Evolutionary conservation across 2,797 vertebrate species (phyloP).

Genomic region (Scarus forsteni): DNA sequence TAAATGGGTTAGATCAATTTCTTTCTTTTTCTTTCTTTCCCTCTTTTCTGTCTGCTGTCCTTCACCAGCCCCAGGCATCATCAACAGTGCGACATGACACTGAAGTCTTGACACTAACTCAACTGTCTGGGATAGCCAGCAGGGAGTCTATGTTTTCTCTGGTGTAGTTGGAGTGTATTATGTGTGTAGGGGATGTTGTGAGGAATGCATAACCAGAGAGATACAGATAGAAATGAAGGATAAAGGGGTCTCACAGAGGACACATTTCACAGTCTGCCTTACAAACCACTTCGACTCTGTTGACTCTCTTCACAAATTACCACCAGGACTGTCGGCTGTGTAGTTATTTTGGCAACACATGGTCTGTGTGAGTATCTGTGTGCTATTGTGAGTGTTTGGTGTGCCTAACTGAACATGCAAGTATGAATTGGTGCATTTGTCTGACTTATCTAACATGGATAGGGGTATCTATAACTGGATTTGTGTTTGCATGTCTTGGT

Average conservation of each 20-base stretch:
- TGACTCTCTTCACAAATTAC: slow-evolving; percentile 69
- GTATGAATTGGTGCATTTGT: slow-evolving; percentile 43
- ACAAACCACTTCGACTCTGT: slow-evolving; percentile 56
- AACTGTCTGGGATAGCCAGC: slow-evolving; percentile 55
- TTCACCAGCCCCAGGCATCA: slow-evolving; percentile 43
- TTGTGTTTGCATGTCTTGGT: slow-evolving; percentile 31
- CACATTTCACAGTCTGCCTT: slow-evolving; percentile 65
- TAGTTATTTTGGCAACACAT: slow-evolving; percentile 49
- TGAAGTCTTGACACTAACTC: slow-evolving; percentile 60
- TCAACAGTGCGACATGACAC: slow-evolving; percentile 70
- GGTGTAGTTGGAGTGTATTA: slow-evolving; percentile 28
- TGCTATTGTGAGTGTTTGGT: slow-evolving; percentile 19
- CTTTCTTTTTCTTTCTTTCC: slow-evolving; percentile 7
- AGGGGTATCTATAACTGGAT: slow-evolving; percentile 48
- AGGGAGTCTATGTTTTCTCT: slow-evolving; percentile 68
- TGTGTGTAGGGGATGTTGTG: slow-evolving; percentile 30
- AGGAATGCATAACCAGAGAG: slow-evolving; percentile 51
- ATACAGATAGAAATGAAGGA: slow-evolving; percentile 58
- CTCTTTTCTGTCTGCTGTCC: background rate
- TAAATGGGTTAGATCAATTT: too few species aligned
- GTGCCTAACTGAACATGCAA: slow-evolving; percentile 10
- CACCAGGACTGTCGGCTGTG: slow-evolving; percentile 40
- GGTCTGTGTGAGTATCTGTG: slow-evolving; percentile 11
- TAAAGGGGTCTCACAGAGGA: slow-evolving; percentile 47
- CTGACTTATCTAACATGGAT: slow-evolving; percentile 43